Base-by-base conservation (phyloP, 2,888 invertebrate species). In the Coelopa pilipes region DNA sequence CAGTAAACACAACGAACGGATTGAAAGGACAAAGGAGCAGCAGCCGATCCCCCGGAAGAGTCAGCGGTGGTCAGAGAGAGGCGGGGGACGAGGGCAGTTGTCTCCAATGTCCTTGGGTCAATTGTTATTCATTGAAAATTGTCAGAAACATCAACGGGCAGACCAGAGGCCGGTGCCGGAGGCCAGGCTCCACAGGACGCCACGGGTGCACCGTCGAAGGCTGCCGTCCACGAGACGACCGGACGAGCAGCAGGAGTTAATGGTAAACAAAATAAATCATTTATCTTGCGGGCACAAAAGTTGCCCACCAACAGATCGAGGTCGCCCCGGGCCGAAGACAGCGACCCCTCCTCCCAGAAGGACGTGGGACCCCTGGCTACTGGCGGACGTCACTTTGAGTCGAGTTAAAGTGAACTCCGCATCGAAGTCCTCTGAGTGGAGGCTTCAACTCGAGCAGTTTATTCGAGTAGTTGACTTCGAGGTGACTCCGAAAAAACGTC, bases 121-220 rank as follows among this genome's bases (percentile, higher is more conserved):
- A 70, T 70, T 62, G 70, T 70, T 70, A 70, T 70, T 70, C 70
- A 70, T 70, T 70, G 70, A 47, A 70, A 70, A 70, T 70, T 69
- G 69, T 69, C 69, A 69, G 46, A 69, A 69, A 57, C 69, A 69
- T 69, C 62, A 62, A 62, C 62, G 24, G 34, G n/a, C 62, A 24
- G 13, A 34, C n/a, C 24, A 34, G 7, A 59, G 57, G 57, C 24
- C 24, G 19, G 24, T 17, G 19, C 70, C 34, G 7, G 34, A 7
- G 34, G 2, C 34, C 34, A 34, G 34, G 34, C 34, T 2, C 34
- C 34, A 34, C 34, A 34, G 34, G 34, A 34, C 34, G 7, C 34
- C 34, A 34, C 34, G 34, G 34, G 7, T 34, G 34, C 34, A 34
- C 5, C 34, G 13, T 13, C 57, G 24, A 24, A 45, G 46, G 47